Evolutionary conservation across 2,797 vertebrate genomes (phyloP).

Genomic region (Champsocephalus gunnari): DNA sequence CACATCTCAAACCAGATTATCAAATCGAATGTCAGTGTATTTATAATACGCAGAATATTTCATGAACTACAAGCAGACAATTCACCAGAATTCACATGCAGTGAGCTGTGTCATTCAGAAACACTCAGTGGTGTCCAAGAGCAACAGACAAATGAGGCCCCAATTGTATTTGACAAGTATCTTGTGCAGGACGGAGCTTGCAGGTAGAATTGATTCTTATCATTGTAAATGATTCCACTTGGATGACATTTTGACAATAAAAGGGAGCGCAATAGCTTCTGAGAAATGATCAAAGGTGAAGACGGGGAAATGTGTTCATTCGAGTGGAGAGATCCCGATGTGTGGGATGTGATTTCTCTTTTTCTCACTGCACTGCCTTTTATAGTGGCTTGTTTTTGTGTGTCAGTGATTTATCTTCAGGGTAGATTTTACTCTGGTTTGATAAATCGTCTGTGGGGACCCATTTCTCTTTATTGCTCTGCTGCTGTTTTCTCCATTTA

Average conservation of each 20-base stretch:
- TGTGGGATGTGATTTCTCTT: background rate
- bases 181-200: slow-evolving; percentile 10
- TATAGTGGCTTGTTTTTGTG: background rate
- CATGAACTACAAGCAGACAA: background rate
- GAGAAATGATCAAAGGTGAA: slow-evolving; percentile 31
- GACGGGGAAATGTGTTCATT: slow-evolving; percentile 24
- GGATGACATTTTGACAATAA: background rate
- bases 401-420: slow-evolving; percentile 15
- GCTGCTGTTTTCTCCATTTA: background rate
- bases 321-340: background rate
- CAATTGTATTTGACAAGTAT: background rate
- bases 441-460: slow-evolving; percentile 25
- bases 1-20: slow-evolving; percentile 4
- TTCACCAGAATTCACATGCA: slow-evolving; percentile 3
- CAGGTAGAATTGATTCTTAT: slow-evolving; percentile 13
- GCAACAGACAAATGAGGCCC: slow-evolving; percentile 9
- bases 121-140: slow-evolving; percentile 7
- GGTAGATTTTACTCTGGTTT: slow-evolving; percentile 14
- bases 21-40: background rate
- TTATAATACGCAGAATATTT: slow-evolving; percentile 6
- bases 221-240: slow-evolving; percentile 11
- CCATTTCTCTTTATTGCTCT: background rate
- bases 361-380: background rate
- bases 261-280: slow-evolving; percentile 35
- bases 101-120: slow-evolving; percentile 5